Evolutionary conservation across 64 coral and sea anemone species (phyloP), one percentile per base, ranked within the genome.

Genomic region (Montipora cactus): DNA sequence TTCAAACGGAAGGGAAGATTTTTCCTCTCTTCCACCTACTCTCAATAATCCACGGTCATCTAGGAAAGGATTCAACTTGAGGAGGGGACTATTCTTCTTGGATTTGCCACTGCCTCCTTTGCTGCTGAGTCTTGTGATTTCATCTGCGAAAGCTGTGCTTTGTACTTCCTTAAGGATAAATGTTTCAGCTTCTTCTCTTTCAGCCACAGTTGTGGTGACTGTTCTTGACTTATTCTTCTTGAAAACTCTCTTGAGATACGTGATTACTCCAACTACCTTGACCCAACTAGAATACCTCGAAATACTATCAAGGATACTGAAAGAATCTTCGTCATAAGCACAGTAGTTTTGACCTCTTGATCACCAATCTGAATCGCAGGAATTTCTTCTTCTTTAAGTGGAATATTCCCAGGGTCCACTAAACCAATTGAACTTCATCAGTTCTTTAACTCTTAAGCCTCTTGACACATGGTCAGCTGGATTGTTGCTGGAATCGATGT

Each of bases 401-500:
- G 12, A 19, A 59, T 62, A 6, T 78, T 64, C 75, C 87, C 51
- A 78, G 57, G 88, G 55, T 68, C 75, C 75, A 23, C 80, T 69
- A n/a, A 90, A 64, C 77, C 89, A 80, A 3, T 79, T 80, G 62
- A 59, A 90, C 18, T 81, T 79, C 21, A 90, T 67, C 71, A 90
- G 16, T 28, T 90, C 76, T 21, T 64, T 59, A 80, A 44, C 59
- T 4, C 58, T 69, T 28, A 90, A 44, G 15, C 89, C 77, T 21
- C 89, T 77, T 3, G 77, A 69, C 2, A 59, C 89, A 9, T 62
- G 76, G 66, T 90, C 89, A 20, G 61, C 89, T 13, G 89, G 62
- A 71, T 90, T 90, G 15, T 70, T 69, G 14, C 80, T 69, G 37
- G 44, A 53, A 37, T 81, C 59, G 49, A 90, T 79, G 46, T 81